Conservation (phyloP, 2,113 vertebrate genomes). For the Corythornis cristatus region DNA sequence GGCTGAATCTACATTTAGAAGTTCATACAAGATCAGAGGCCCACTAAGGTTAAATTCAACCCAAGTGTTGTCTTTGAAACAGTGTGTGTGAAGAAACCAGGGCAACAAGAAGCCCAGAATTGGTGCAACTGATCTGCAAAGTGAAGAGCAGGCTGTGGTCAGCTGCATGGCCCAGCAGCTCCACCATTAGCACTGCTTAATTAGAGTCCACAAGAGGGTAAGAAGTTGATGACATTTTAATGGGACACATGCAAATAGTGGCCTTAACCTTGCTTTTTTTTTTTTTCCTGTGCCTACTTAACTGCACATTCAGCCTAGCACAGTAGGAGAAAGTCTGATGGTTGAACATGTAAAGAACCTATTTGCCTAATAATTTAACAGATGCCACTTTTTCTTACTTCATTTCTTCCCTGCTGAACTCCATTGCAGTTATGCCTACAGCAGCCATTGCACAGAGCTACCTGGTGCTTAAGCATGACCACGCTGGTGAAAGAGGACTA, state of each 20-base stretch:
- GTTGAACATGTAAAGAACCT: not conserved
- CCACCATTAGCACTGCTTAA: not conserved
- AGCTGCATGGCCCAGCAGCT: not conserved
- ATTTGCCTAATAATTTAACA: not conserved
- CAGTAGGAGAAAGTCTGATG: not conserved
- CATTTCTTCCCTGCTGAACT: not conserved
- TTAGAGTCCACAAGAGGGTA: not conserved
- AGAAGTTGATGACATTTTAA: not conserved
- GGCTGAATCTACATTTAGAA: not conserved
- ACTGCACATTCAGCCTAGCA: not conserved
- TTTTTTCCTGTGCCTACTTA: not conserved
- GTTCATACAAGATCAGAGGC: not conserved
- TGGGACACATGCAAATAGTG: not conserved
- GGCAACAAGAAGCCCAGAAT: not conserved
- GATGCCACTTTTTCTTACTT: not conserved
- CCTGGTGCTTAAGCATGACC: not conserved
- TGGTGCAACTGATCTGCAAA: not conserved
- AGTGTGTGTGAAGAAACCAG: rapidly evolving
- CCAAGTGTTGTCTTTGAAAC: not conserved
- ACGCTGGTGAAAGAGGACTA: not conserved
- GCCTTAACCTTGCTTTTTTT: not conserved
- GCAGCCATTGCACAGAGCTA: not conserved
- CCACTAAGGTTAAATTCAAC: not conserved
- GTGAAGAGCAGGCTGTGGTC: not conserved
- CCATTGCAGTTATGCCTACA: not conserved